A percentile compares a stretch with the other conserved stretches of the same genome.
Conservation (phyloP, 2,113 vertebrate species). For the Chauna torquata region DNA sequence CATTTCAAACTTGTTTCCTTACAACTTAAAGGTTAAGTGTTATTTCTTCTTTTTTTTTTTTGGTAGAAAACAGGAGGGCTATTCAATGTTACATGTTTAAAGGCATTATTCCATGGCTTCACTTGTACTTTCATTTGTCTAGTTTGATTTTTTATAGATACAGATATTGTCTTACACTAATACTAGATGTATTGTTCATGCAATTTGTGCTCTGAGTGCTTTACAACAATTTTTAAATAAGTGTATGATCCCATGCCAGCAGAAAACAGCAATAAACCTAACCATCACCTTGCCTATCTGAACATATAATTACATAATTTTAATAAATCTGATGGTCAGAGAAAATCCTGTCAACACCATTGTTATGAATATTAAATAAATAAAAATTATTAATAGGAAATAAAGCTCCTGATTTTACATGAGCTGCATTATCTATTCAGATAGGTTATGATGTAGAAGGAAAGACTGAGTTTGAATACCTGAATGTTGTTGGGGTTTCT, state of each 20-base stretch:
- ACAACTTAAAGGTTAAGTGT: neutral
- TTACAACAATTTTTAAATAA: neutral
- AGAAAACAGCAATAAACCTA: neutral
- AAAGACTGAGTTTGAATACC: neutral
- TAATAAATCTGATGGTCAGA: neutral
- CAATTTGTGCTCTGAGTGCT: neutral
- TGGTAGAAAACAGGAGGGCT: neutral
- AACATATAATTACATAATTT: neutral
- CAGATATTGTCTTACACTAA: neutral
- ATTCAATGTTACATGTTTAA: neutral
- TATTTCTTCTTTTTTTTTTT: neutral
- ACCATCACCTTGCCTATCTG: neutral
- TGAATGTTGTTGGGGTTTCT: neutral
- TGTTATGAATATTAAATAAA: neutral
- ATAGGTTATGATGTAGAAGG: neutral
- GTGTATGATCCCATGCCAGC: neutral
- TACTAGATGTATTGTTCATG: neutral
- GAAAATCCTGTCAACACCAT: neutral
- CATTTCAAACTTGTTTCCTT: neutral
- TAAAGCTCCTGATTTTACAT: neutral
- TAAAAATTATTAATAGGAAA: neutral
- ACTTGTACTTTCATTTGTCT: fast-evolving
- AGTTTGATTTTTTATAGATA: neutral
- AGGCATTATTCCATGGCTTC: neutral
- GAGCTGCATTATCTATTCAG: neutral